A percentile compares a stretch with the other conserved stretches of the same genome.
Conservation (phyloP, 1,140 invertebrate genomes). For the Ridgeia piscesae region DNA sequence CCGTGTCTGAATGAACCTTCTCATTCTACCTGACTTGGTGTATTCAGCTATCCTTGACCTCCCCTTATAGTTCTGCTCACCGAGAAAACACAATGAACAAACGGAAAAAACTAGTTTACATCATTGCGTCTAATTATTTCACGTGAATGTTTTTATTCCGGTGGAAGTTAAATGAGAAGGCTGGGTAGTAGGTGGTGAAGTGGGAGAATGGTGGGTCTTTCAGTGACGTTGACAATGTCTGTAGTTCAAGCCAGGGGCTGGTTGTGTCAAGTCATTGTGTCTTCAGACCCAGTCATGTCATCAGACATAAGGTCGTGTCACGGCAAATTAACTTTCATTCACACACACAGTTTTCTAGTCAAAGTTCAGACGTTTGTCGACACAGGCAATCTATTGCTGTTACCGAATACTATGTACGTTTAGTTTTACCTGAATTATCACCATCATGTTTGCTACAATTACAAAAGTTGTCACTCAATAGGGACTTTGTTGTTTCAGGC, state of each 20-base stretch:
- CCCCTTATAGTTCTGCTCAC: not conserved
- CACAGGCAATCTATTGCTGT: too few relatives aligned
- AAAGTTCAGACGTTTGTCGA: not conserved
- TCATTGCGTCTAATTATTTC: not conserved
- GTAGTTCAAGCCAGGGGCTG: not conserved
- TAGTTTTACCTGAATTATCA: too few relatives aligned
- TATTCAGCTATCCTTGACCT: not conserved
- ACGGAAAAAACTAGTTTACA: not conserved
- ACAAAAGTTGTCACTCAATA: too few relatives aligned
- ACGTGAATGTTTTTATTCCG: not conserved
- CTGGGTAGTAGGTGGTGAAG: too few relatives aligned
- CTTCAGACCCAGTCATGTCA: not conserved
- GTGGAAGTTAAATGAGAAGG: not conserved
- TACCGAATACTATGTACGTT: too few relatives aligned
- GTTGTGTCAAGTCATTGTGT: not conserved
- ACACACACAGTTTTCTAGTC: not conserved
- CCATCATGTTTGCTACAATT: too few relatives aligned
- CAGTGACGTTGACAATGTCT: not conserved
- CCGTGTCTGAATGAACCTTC: not conserved
- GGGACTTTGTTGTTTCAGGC: too few relatives aligned
- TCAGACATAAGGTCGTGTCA: not conserved
- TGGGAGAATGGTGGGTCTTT: too few relatives aligned
- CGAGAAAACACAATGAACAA: not conserved
- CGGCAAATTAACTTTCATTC: not conserved
- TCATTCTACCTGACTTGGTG: not conserved